A percentile compares a stretch with the other conserved stretches of the same genome.
phyloP scores from a whole-genome alignment of 2,113 vertebrate genomes.

The Amia ocellicauda region DNA sequence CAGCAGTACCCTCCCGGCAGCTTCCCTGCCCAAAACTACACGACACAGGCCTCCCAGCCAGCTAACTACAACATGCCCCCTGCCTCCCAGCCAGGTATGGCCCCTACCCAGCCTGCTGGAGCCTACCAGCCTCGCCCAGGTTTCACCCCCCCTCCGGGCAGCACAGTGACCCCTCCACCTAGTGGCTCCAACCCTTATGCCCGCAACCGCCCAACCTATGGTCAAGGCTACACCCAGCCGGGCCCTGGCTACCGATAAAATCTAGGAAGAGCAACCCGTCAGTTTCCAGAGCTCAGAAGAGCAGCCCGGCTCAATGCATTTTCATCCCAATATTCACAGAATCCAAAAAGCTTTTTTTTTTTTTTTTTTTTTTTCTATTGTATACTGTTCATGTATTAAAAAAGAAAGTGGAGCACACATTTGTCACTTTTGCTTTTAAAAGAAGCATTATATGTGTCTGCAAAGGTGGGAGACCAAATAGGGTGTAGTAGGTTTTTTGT shows the following conservation, averaged over 20 bases:
- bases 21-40: slow-evolving; percentile 86
- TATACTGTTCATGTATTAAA: slow-evolving; percentile 14
- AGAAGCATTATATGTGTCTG: slow-evolving; percentile 41
- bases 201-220: slow-evolving; percentile 85
- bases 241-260: slow-evolving; percentile 94
- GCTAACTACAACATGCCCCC: slow-evolving; percentile 81
- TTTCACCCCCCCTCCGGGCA: slow-evolving; percentile 82
- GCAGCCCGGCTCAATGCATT: too few species aligned
- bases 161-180: slow-evolving; percentile 80
- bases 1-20: slow-evolving; percentile 82
- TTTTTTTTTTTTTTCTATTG: slow-evolving; percentile 3
- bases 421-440: slow-evolving; percentile 17
- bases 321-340: not conserved
- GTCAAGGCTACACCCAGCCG: slow-evolving; percentile 88
- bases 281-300: too few species aligned
- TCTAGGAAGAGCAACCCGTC: not conserved
- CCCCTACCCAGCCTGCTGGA: slow-evolving; percentile 60
- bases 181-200: slow-evolving; percentile 86
- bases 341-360: not conserved
- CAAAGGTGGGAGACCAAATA: slow-evolving; percentile 51
- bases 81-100: slow-evolving; percentile 69
- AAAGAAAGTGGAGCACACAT: slow-evolving; percentile 16
- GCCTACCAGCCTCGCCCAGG: slow-evolving; percentile 81
- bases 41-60: slow-evolving; percentile 82
- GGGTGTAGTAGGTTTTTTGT: slow-evolving; percentile 35